These are phyloP conservation scores for Perithous albicinctus DNA, from an alignment of 2,888 invertebrate genomes.

Conservation along the genomic window DNA sequence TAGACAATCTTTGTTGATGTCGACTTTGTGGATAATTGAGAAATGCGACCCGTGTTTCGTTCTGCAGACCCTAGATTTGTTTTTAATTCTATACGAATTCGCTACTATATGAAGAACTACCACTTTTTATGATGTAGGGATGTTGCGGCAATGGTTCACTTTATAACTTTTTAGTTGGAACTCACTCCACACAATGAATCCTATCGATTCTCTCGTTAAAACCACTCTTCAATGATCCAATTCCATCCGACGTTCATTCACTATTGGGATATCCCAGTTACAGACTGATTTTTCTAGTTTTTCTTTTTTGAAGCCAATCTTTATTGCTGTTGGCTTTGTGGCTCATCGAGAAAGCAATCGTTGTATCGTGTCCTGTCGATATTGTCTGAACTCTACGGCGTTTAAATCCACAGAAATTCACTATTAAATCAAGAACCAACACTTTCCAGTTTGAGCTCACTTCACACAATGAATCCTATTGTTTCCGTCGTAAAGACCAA, in stretches of 20 bases:
- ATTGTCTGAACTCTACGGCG: too few species aligned
- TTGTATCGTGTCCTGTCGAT: too few species aligned
- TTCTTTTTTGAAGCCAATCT: neutral
- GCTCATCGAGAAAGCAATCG: too few species aligned
- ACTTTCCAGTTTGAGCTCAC: too few species aligned
- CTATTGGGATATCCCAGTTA: neutral
- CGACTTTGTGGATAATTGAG: too few species aligned
- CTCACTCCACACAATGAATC: constrained; percentile 8
- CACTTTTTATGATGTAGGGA: constrained; percentile 20
- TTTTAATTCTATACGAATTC: too few species aligned
- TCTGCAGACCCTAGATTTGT: too few species aligned
- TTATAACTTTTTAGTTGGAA: too few species aligned
- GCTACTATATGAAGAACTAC: constrained; percentile 2
- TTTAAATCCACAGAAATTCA: too few species aligned
- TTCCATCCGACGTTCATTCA: neutral
- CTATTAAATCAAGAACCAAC: constrained; percentile 10
- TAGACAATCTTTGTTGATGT: neutral
- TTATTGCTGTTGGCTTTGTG: too few species aligned
- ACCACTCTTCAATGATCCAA: neutral
- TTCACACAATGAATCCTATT: constrained; percentile 3
- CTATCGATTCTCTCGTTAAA: constrained; percentile 40
- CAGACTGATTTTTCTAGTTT: neutral
- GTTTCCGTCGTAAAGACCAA: constrained; percentile 23
- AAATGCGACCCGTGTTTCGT: too few species aligned
- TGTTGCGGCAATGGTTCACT: too few species aligned